Evolutionary conservation across 1,140 invertebrate species (phyloP).

Genomic region (Oedothorax gibbosus): DNA sequence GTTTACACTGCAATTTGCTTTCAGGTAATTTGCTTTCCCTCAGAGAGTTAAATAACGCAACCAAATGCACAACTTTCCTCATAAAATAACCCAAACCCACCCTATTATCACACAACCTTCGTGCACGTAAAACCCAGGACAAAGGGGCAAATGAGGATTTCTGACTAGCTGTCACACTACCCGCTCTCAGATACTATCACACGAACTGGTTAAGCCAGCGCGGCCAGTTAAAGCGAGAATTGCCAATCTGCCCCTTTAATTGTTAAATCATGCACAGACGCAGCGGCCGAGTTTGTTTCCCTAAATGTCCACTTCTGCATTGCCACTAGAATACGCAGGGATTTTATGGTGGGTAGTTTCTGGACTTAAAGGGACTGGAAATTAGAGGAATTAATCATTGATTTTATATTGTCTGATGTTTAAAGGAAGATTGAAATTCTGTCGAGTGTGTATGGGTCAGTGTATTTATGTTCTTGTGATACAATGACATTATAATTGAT

Average conservation of each 20-base stretch:
- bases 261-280: conserved; percentile 38
- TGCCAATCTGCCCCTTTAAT: conserved; percentile 43
- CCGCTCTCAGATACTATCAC: conserved; percentile 11
- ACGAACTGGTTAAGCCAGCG: conserved; percentile 22
- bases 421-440: neutral
- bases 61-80: too few species aligned
- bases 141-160: conserved; percentile 42
- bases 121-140: neutral
- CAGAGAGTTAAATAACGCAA: too few species aligned
- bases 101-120: too few species aligned
- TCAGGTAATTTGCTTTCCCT: too few species aligned
- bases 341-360: too few species aligned
- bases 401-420: neutral
- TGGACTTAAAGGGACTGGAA: too few species aligned
- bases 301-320: conserved; percentile 14
- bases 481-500: too few species aligned
- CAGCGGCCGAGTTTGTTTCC: conserved; percentile 26
- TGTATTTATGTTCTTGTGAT: neutral
- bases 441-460: too few species aligned
- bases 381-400: neutral
- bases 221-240: conserved; percentile 28
- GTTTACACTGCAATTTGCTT: too few species aligned
- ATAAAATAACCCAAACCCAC: too few species aligned
- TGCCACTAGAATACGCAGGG: neutral
- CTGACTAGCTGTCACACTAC: conserved; percentile 35